Evolutionary conservation across 2,888 invertebrate genomes (phyloP), one percentile per base, ranked within the genome.

Genomic region (Cylindroiulus punctatus): DNA sequence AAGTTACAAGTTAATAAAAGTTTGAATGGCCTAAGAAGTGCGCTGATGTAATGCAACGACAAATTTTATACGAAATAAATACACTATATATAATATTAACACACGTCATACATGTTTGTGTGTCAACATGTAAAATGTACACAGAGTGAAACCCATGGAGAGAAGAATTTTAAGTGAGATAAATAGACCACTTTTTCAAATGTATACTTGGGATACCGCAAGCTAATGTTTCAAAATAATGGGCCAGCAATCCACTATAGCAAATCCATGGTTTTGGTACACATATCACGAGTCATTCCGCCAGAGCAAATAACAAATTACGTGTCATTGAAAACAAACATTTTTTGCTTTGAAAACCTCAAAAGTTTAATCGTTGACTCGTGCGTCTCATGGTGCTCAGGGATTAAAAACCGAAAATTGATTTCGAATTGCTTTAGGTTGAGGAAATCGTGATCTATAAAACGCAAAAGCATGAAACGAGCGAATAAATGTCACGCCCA

Each of bases 391-490:
- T 10, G 26, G 65, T 65, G 65, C 12, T 65, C 65, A 65, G 65
- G 65, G 65, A 65, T 65, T 65, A 65, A 65, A 65, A 65, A 65
- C 65, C 26, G 65, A 65, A 26, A 65, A 65, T 26, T 65, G 65
- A 65, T 65, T 65, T 26, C 22, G 65, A 65, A 65, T 65, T 65
- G 65, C 65, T 65, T 65, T 65, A 26, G 65, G 65, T 65, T 65
- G 8, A 8, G 65, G 65, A 26, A 65, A 65, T 65, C 65, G 26
- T n/a, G 26, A 65, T 65, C 65, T 12, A 65, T 65, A 65, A 65
- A 65, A 65, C 65, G 65, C 65, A 26, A 65, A 65, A 65, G 65
- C 65, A 22, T 65, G 65, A 65, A 65, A 65, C 65, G 65, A 65
- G 65, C 65, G 65, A 65, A 65, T 65, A 65, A 65, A 65, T 12